Conservation (phyloP, 2,888 invertebrate genomes). For the Metallyticus violacea region DNA sequence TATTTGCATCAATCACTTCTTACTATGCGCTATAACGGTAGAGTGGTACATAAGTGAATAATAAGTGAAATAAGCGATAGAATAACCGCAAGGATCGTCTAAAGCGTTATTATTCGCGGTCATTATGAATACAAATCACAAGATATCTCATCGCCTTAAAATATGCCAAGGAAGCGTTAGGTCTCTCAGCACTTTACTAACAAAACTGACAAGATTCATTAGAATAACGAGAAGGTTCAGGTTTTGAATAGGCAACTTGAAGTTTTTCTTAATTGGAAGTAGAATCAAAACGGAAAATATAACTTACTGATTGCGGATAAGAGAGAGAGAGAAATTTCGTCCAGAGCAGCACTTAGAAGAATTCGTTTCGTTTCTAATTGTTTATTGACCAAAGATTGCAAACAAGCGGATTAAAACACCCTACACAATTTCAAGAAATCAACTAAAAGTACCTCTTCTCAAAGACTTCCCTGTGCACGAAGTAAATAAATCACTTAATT, state of each 20-base stretch:
- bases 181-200: too few relatives aligned
- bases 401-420: background rate
- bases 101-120: too few relatives aligned
- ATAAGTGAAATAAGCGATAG: too few relatives aligned
- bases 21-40: too few relatives aligned
- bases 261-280: background rate
- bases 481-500: background rate
- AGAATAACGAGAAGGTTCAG: too few relatives aligned
- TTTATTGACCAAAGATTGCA: background rate
- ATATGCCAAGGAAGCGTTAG: too few relatives aligned
- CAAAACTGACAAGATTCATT: too few relatives aligned
- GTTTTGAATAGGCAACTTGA: background rate
- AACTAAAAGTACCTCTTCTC: background rate
- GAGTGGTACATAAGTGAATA: too few relatives aligned
- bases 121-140: too few relatives aligned
- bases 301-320: background rate
- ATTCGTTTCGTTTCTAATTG: background rate
- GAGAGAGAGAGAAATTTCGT: background rate
- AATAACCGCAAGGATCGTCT: too few relatives aligned
- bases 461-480: background rate
- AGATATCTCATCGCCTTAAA: too few relatives aligned
- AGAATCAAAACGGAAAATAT: background rate
- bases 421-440: background rate
- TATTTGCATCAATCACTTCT: too few relatives aligned
- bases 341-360: background rate